A percentile compares a stretch with the other conserved stretches of the same genome.
These are phyloP conservation scores for Mirounga angustirostris DNA, from an alignment of 2,113 vertebrate genomes.

Conservation along the genomic window DNA sequence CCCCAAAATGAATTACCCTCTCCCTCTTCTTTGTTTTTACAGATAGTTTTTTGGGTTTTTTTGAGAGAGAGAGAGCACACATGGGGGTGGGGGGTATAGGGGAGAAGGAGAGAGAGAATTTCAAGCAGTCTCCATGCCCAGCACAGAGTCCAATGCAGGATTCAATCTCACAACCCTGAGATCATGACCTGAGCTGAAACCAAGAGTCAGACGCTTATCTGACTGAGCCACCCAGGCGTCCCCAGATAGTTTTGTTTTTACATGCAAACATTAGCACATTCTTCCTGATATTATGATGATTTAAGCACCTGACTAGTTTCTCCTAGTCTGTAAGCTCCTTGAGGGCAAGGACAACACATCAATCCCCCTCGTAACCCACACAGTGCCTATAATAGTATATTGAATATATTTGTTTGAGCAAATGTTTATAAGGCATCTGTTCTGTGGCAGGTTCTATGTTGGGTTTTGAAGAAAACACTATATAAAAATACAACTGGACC, in stretches of 20 bases:
- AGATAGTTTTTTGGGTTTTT: not conserved
- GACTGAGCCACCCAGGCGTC: not conserved
- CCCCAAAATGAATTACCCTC: not conserved
- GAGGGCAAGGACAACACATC: not conserved
- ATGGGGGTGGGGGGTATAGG: not conserved
- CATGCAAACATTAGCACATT: not conserved
- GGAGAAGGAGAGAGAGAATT: not conserved
- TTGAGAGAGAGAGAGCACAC: not conserved
- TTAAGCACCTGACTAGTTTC: not conserved
- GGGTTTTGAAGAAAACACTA: not conserved
- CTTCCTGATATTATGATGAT: not conserved
- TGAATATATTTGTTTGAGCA: constrained; percentile 4
- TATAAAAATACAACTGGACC: not conserved
- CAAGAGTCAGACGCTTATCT: not conserved
- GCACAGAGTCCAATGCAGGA: not conserved
- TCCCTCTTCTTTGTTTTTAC: constrained; percentile 15
- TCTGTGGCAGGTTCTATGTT: not conserved
- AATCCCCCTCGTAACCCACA: not conserved
- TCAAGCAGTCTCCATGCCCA: not conserved
- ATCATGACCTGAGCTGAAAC: not conserved
- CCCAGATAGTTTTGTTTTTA: not conserved
- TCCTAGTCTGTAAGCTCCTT: not conserved
- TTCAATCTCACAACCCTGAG: not conserved
- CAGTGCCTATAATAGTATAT: not conserved
- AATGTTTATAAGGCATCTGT: not conserved